A percentile compares a stretch with the other conserved stretches of the same genome.
phyloP scores from a whole-genome alignment of 2,797 vertebrate species.

The Darevskia mixta region DNA sequence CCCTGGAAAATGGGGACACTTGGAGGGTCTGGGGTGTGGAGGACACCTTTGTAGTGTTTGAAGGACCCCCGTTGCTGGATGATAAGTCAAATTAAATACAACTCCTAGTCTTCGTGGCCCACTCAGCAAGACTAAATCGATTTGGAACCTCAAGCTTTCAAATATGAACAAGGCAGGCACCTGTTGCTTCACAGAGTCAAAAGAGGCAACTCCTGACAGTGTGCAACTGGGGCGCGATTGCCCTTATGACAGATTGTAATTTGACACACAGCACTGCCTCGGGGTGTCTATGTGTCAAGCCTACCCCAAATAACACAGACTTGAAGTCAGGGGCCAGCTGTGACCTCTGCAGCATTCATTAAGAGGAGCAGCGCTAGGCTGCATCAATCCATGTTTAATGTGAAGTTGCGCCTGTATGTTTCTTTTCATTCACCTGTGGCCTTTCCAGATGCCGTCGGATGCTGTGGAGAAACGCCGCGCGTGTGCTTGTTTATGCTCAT shows the following conservation, averaged over 20 bases:
- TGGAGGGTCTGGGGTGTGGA: background rate
- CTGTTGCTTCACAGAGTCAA: background rate
- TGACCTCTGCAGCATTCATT: background rate
- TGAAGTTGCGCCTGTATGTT: background rate
- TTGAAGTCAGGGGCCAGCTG: background rate
- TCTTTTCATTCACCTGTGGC: background rate
- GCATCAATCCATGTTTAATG: background rate
- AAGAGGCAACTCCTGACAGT: background rate
- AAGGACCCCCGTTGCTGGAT: constrained; percentile 38
- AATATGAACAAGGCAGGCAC: constrained; percentile 24
- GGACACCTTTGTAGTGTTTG: constrained; percentile 42
- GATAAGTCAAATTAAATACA: constrained; percentile 57
- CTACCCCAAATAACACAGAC: background rate
- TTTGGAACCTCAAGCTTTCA: constrained; percentile 34
- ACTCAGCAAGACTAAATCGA: background rate
- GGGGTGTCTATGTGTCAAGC: background rate
- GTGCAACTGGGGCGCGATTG: background rate
- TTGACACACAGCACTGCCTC: background rate
- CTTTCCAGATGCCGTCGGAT: too few species aligned
- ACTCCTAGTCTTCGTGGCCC: constrained; percentile 26
- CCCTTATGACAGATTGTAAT: constrained; percentile 1
- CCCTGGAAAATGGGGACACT: too few species aligned
- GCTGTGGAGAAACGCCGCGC: too few species aligned
- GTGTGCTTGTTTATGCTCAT: too few species aligned
- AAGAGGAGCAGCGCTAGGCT: too few species aligned